phyloP scores from a whole-genome alignment of 2,888 invertebrate species.

The Mechanitis mazaeus region DNA sequence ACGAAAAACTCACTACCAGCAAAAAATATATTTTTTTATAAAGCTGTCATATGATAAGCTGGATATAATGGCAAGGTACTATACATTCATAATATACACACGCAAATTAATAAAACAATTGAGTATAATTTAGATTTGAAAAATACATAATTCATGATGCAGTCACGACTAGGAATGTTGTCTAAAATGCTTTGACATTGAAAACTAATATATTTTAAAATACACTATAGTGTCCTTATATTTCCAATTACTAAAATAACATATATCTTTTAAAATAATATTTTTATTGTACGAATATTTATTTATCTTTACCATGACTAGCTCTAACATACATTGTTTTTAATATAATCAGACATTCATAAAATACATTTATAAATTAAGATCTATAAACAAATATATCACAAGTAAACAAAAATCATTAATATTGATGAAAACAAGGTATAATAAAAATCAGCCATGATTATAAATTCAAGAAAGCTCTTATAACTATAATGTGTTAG shows the following conservation, averaged over 20 bases:
- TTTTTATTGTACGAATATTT: no score
- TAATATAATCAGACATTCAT: slow-evolving; percentile 10
- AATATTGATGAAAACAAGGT: background rate
- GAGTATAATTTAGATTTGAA: slow-evolving; percentile 3
- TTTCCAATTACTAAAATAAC: background rate
- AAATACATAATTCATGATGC: background rate
- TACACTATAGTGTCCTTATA: slow-evolving; percentile 20
- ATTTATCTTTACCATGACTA: slow-evolving; percentile 26
- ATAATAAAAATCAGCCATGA: background rate
- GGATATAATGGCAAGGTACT: background rate
- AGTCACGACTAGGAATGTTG: slow-evolving; percentile 50
- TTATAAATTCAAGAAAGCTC: background rate
- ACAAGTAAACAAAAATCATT: background rate
- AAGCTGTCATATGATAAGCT: slow-evolving; percentile 7
- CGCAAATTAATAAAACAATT: slow-evolving; percentile 4
- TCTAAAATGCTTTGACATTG: slow-evolving; percentile 13
- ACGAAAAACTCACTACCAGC: slow-evolving; percentile 14
- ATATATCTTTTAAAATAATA: no score
- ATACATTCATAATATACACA: slow-evolving; percentile 6
- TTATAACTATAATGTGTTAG: no score
- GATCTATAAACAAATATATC: slow-evolving; percentile 4
- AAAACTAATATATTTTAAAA: background rate
- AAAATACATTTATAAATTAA: slow-evolving; percentile 13
- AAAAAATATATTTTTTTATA: slow-evolving; percentile 14
- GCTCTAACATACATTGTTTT: slow-evolving; percentile 19